Conservation (phyloP, 2,888 invertebrate species). For the Sisyra nigra region DNA sequence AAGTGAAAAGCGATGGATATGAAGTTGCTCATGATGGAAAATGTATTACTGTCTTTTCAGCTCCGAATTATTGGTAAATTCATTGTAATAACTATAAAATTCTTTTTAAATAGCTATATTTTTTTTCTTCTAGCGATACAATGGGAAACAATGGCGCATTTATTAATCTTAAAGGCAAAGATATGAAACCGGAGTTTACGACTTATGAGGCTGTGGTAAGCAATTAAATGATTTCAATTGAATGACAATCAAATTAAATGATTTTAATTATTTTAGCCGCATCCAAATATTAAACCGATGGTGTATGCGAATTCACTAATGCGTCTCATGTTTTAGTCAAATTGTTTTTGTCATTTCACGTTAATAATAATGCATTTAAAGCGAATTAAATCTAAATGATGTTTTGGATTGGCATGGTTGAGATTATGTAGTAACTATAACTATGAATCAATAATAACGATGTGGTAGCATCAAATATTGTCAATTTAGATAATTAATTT, state of each 20-base stretch:
- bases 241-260: neutral
- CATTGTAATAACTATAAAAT: conserved; percentile 1
- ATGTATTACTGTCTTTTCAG: conserved; percentile 98
- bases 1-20: conserved; percentile 93
- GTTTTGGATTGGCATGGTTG: no score
- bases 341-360: neutral
- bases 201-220: conserved; percentile 91
- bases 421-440: no score
- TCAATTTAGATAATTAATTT: no score
- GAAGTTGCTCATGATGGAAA: conserved; percentile 89
- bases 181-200: conserved; percentile 79
- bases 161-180: conserved; percentile 83
- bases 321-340: conserved; percentile 54
- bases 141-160: conserved; percentile 99
- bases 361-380: neutral
- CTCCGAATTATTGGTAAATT: conserved; percentile 94
- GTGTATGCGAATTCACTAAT: conserved; percentile 82
- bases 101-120: neutral
- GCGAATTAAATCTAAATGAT: no score
- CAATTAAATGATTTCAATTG: conserved; percentile 15
- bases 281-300: conserved; percentile 96
- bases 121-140: conserved; percentile 62
- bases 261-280: conserved; percentile 58
- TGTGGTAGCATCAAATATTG: no score
- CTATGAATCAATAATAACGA: no score